Base-by-base conservation (phyloP, 2,888 invertebrate species). In the Apodemia hepburni region DNA sequence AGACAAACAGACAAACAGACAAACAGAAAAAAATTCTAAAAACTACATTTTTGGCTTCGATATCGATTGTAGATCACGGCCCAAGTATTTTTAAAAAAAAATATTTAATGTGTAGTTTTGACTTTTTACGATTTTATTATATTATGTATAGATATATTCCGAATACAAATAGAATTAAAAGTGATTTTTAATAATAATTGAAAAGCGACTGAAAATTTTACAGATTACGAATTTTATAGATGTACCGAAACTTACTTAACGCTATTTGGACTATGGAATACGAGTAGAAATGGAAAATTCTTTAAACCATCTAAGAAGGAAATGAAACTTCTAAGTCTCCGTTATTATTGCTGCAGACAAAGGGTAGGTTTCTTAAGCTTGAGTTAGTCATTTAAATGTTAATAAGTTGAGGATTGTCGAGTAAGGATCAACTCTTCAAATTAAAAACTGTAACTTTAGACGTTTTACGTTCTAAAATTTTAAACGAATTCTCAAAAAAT, bases 341-440 rank as follows among this genome's bases (percentile, higher is more conserved):
- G 54, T 54, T 54, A 54, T 54, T 54, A 54, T 54, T 22, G 51
- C 51, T 51, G 54, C 54, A 54, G 54, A 54, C 54, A 54, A 54
- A 54, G 54, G 27, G 27, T 54, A 54, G 54, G 54, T 27, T 51
- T 54, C 22, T 54, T 54, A 27, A 54, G 54, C 22, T 15, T 12
- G 54, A 29, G 27, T 57, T 29, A 57, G 54, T 57, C 54, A 57
- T 57, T 57, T 57, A 57, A 57, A 57, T 57, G 54, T 57, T 57
- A 57, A 57, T 57, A 57, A 57, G 27, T 54, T 15, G 54, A 54
- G 54, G 12, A 54, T 27, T 27, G 54, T n/a, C 54, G 54, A 15
- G 54, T 27, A 57, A 29, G 29, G 45, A 47, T 47, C 45, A 47
- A 47, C 2, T 47, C 45, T 17, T 17, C 17, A 47, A 47, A 47